phyloP scores from a whole-genome alignment of 2,113 vertebrate species.

The Pangasianodon gigas region DNA sequence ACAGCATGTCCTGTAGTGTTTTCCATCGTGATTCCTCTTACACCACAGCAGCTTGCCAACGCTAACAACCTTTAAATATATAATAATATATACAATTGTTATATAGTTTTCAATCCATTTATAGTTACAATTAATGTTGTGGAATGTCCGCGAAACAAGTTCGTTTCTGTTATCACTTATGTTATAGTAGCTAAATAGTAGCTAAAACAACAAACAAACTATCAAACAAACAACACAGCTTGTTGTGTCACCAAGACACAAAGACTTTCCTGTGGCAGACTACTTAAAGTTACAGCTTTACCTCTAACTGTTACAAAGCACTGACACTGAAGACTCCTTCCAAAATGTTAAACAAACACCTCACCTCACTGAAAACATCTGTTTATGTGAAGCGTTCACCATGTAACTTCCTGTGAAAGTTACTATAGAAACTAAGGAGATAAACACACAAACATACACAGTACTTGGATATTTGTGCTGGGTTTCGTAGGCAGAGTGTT shows the following conservation, averaged over 20 bases:
- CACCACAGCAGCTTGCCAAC: neutral
- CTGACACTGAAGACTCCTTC: neutral
- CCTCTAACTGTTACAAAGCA: neutral
- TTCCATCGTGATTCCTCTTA: neutral
- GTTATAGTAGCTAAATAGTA: no score
- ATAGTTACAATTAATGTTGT: no score
- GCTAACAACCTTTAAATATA: neutral
- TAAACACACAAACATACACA: neutral
- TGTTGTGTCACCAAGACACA: neutral
- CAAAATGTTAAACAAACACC: neutral
- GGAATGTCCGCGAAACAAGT: no score
- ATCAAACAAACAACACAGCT: neutral
- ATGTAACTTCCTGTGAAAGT: neutral
- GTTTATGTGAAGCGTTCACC: neutral
- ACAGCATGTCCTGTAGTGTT: neutral
- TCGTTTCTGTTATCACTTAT: no score
- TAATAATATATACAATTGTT: no score
- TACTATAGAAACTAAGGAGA: neutral
- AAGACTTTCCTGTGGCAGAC: neutral
- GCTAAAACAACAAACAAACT: neutral
- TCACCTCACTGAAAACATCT: neutral
- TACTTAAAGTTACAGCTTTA: neutral
- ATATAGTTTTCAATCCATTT: no score
- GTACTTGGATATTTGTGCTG: neutral
- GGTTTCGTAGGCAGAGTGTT: neutral